Percentiles rank a stretch among this genome's conserved stretches.
Evolutionary conservation across 1,140 invertebrate genomes (phyloP).

Genomic region (Eufriesea mexicana): DNA sequence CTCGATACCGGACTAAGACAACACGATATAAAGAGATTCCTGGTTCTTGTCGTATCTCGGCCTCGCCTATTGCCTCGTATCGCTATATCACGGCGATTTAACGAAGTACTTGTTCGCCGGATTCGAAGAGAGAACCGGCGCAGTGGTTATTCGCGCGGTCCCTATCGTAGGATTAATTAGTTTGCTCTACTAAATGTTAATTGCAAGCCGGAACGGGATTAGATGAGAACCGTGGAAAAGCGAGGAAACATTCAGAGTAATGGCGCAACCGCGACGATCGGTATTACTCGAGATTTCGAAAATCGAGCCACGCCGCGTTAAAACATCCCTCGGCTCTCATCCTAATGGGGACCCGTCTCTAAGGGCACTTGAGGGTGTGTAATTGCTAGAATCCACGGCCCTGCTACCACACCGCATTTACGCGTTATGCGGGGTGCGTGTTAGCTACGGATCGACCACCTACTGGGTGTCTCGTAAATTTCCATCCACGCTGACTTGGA

Average conservation of each 20-base stretch:
- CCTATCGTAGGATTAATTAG: not conserved
- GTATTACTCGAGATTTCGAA: slow-evolving; percentile 65
- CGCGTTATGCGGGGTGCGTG: slow-evolving; percentile 73
- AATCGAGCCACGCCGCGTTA: slow-evolving; percentile 72
- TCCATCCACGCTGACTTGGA: not conserved
- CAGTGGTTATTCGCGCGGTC: not conserved
- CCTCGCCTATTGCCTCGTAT: not conserved
- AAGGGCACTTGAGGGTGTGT: slow-evolving; percentile 80
- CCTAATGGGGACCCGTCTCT: slow-evolving; percentile 80
- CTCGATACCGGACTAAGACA: slow-evolving; percentile 34
- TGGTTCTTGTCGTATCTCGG: slow-evolving; percentile 15
- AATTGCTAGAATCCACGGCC: slow-evolving; percentile 82
- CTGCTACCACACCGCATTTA: slow-evolving; percentile 79
- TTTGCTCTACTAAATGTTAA: not conserved
- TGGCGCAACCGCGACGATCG: slow-evolving; percentile 11
- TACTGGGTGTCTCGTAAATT: slow-evolving; percentile 74
- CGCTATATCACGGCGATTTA: not conserved
- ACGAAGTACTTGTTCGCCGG: too few species aligned
- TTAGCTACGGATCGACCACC: slow-evolving; percentile 65
- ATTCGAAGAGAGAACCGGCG: not conserved
- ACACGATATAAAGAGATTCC: slow-evolving; percentile 50
- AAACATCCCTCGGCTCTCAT: slow-evolving; percentile 76
- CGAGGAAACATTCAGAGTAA: not conserved
- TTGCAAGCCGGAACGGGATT: not conserved
- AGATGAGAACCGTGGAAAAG: not conserved